phyloP scores from a whole-genome alignment of 2,888 invertebrate genomes.

The Cylindroiulus punctatus region DNA sequence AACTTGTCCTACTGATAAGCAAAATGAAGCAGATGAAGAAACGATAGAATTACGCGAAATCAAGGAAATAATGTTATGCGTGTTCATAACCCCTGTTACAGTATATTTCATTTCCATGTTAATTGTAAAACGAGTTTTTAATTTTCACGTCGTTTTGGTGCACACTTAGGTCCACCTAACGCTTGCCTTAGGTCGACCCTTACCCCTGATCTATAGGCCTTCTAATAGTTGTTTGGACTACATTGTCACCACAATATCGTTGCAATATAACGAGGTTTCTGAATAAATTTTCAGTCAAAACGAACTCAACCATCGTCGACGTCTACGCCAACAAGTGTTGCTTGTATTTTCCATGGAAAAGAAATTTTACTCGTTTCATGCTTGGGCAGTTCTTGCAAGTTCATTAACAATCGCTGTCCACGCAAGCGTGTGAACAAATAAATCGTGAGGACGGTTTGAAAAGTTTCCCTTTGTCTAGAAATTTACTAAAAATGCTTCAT shows the following conservation, averaged over 20 bases:
- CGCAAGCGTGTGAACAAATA: conserved; percentile 29
- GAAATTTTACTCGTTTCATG: neutral
- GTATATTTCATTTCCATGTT: too few species aligned
- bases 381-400: neutral
- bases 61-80: too few species aligned
- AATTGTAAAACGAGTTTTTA: too few species aligned
- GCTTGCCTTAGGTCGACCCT: too few species aligned
- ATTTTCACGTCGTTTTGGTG: too few species aligned
- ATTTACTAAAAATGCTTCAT: neutral
- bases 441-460: neutral
- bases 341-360: neutral
- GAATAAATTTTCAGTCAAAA: neutral
- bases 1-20: too few species aligned
- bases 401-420: conserved; percentile 28
- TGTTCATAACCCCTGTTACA: too few species aligned
- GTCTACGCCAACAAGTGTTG: conserved; percentile 16
- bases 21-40: too few species aligned
- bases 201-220: too few species aligned
- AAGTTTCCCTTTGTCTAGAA: neutral
- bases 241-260: neutral
- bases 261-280: neutral
- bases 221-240: too few species aligned
- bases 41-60: too few species aligned
- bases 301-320: neutral
- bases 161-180: too few species aligned